These are phyloP conservation scores for Euglossa dilemma DNA, from an alignment of 1,140 invertebrate genomes.

Conservation along the genomic window DNA sequence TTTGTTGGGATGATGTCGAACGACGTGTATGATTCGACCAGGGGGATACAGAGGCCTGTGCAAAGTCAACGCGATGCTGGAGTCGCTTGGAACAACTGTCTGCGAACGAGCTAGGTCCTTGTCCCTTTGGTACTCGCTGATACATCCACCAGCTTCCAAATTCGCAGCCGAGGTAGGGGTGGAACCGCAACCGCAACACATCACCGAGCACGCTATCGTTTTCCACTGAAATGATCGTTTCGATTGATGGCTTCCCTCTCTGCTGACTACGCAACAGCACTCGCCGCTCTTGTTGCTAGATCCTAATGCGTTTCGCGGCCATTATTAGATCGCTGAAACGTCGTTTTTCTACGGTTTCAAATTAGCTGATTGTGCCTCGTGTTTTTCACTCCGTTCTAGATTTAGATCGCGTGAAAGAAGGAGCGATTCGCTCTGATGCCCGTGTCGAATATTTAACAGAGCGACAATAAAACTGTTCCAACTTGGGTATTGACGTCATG, in stretches of 20 bases:
- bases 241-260: not conserved
- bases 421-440: not conserved
- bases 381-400: not conserved
- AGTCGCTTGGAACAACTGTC: slow-evolving; percentile 87
- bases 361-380: not conserved
- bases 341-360: not conserved
- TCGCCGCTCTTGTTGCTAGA: not conserved
- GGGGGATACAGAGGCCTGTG: slow-evolving; percentile 94
- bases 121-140: slow-evolving; percentile 86
- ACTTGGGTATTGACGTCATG: too few species aligned
- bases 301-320: not conserved
- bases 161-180: slow-evolving; percentile 88
- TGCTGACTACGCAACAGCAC: not conserved
- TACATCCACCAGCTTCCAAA: slow-evolving; percentile 84
- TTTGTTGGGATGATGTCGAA: slow-evolving; percentile 92
- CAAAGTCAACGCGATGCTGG: slow-evolving; percentile 89
- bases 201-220: slow-evolving; percentile 91
- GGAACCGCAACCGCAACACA: slow-evolving; percentile 89
- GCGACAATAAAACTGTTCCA: not conserved
- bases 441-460: not conserved
- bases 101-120: slow-evolving; percentile 85
- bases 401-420: too few species aligned
- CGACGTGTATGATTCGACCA: slow-evolving; percentile 94
- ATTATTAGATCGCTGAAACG: not conserved
- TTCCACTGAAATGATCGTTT: slow-evolving; percentile 88